These are phyloP conservation scores for Brachirus orientalis DNA, from an alignment of 2,113 vertebrate species.

Conservation along the genomic window DNA sequence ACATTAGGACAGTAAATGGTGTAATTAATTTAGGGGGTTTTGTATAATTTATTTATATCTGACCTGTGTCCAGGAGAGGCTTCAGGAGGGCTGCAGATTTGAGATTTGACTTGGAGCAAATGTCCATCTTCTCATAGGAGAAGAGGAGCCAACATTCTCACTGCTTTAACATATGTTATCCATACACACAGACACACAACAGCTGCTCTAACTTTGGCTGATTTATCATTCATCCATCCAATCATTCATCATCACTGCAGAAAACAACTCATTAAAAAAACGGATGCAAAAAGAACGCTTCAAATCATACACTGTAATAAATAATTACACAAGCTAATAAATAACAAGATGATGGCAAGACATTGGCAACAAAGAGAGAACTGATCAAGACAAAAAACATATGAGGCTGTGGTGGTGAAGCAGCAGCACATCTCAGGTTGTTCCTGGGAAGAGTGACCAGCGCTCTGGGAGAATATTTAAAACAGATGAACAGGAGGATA, in stretches of 20 bases:
- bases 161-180: not conserved
- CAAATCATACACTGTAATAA: not conserved
- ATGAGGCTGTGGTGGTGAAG: conserved; percentile 1
- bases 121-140: conserved; percentile 39
- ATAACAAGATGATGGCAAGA: too few relatives aligned
- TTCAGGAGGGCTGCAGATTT: conserved; percentile 12
- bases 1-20: conserved; percentile 55
- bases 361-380: too few relatives aligned
- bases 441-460: conserved; percentile 37
- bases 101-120: too few relatives aligned
- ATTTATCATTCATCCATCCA: conserved; percentile 16
- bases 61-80: too few relatives aligned
- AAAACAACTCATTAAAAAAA: conserved; percentile 16
- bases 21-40: conserved; percentile 62
- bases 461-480: conserved; percentile 43
- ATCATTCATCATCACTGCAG: conserved; percentile 26
- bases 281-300: not conserved
- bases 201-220: too few relatives aligned
- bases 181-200: too few relatives aligned
- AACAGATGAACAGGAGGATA: conserved; percentile 63
- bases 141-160: conserved; percentile 35
- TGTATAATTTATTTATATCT: conserved; percentile 64
- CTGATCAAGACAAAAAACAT: too few relatives aligned
- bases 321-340: not conserved
- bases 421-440: conserved; percentile 1